Evolutionary conservation across 2,113 vertebrate species (phyloP), one percentile per base, ranked within the genome.

Genomic region (Trichechus manatus): DNA sequence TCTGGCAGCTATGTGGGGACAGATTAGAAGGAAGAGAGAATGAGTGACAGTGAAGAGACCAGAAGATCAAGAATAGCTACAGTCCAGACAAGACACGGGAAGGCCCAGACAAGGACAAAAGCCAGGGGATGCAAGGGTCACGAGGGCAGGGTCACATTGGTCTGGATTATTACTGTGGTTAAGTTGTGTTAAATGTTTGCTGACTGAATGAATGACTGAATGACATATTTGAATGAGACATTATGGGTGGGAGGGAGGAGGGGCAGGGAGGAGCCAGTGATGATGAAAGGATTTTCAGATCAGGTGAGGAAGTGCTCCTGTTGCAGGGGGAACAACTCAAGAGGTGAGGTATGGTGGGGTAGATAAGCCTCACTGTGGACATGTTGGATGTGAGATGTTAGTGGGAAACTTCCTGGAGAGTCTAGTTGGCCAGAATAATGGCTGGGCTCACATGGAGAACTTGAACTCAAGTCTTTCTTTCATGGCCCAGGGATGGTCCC

Each of bases 71-170:
- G 50, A 20, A 31, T 39, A 36, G 3, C 4, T 1, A 74, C 29
- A 50, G 42, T 64, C 19, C 20, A 83, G 29, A 8, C 56, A n/a
- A 42, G 56, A 33, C n/a, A 23, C 0, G 5, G 6, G 70, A 25
- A n/a, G 22, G 47, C 61, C 25, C 0, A 1, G 25, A 23, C 27
- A 6, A 25, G 63, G 29, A 19, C 64, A 50, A 33, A 33, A 82
- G 56, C 31, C 80, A 36, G 75, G 31, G 31, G 31, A 25, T 8
- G 5, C 64, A 47, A 25, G 9, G n/a, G 31, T 64, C 78, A 10
- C 0, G 1, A 61, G 61, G 77, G 44, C 0, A 3, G 29, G 22
- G 42, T 19, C 78, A 72, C 4, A 6, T 13, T 0, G 0, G 5
- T 56, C 66, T 70, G 23, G 27, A 13, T 44, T 74, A 42, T 29